Conservation (phyloP, 2,797 vertebrate species). For the Poeciliopsis turneri region DNA sequence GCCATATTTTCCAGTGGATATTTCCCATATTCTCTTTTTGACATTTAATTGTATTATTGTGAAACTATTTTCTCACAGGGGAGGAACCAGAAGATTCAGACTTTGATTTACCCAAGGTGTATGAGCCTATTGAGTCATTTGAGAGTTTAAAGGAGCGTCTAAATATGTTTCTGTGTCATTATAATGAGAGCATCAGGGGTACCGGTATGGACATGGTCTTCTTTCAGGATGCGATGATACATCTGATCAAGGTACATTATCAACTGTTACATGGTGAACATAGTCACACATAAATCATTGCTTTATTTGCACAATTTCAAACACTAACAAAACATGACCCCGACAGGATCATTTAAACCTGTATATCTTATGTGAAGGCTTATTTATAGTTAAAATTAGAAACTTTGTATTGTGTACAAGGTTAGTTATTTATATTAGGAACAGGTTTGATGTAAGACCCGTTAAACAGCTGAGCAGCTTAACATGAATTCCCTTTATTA, state of each 20-base stretch:
- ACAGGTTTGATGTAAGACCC: not conserved
- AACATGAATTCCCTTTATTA: not conserved
- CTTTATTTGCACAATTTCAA: not conserved
- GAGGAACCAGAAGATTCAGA: conserved; percentile 85
- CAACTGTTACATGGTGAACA: not conserved
- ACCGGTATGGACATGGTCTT: conserved; percentile 94
- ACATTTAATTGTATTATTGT: not conserved
- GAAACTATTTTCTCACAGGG: conserved; percentile 69
- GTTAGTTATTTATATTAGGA: not conserved
- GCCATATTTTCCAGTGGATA: not conserved
- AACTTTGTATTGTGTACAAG: not conserved
- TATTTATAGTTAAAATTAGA: not conserved
- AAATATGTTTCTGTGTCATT: conserved; percentile 87
- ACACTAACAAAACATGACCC: not conserved
- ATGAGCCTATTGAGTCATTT: conserved; percentile 88
- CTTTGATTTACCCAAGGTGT: conserved; percentile 89
- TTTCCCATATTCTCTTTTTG: not conserved
- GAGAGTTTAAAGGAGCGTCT: conserved; percentile 83
- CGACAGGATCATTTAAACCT: not conserved
- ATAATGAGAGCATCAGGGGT: conserved; percentile 90
- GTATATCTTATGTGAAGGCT: not conserved
- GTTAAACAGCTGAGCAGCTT: not conserved
- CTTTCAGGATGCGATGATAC: conserved; percentile 93
- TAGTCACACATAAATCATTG: not conserved
- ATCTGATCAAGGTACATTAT: conserved; percentile 90